Base-by-base conservation (phyloP, 1,140 invertebrate genomes). In the Rhagoletis zephyria region DNA sequence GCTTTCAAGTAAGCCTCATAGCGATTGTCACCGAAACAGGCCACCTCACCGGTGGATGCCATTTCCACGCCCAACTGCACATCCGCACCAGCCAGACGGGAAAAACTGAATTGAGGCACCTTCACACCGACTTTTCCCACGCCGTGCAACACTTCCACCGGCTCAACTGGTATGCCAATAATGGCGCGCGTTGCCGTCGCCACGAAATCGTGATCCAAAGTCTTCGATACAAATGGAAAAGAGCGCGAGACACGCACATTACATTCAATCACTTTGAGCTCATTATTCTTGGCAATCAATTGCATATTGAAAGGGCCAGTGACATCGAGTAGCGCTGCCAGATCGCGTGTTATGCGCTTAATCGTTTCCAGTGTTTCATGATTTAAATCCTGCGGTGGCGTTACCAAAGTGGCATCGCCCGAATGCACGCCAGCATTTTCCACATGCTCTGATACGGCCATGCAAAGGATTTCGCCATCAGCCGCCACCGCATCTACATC, bases 401-500 rank as follows among this genome's bases (percentile, higher is more conserved):
- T 99, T 0, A 99, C 98, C 42, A 99, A 94, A 12, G 98, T 99
- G 0, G 99, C 99, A 94, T 99, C 99, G 12, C 99, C 99, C 0
- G 98, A 99, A 93, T 99, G 99, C 0, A 99, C 98, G 2, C 99
- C 99, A 0, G 99, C 99, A 94, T 99, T 99, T 94, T 99, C 99
- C 0, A 99, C 97, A 93, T 99, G 99, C 93, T 99, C 99, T 0
- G 97, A 99, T 0, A 99, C 98, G 40, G 99, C 99, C 96, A 99
- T 97, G 90, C 97, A 98, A 0, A 98, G 93, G 63, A 99, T 96
- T 74, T 96, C 95, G 1, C 99, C 99, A 92, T 99, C 97, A 88
- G 95, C 95, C 3, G 98, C 98, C 0, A 99, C 98, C 1, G 97
- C 99, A 94, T 99, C 99, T 0, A 99, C 98, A 93, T 99, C 99